Percentiles rank a stretch among this genome's conserved stretches.
Conservation (phyloP, 2,888 invertebrate genomes). For the Aquatica leii region DNA sequence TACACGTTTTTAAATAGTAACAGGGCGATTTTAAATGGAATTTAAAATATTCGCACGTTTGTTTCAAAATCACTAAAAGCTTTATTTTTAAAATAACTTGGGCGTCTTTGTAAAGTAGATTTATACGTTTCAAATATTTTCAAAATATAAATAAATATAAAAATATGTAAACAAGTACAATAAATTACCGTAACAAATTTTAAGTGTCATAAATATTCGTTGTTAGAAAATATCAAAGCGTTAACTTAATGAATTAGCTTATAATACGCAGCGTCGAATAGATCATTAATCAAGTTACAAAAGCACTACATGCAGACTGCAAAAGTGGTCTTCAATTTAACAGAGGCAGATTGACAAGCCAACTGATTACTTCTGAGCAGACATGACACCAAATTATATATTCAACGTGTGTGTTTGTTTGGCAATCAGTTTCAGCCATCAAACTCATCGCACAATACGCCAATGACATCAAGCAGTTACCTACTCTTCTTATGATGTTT, state of each 20-base stretch:
- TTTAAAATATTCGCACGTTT: conserved; percentile 38
- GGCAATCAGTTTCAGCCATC: conserved; percentile 48
- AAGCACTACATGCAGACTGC: conserved; percentile 41
- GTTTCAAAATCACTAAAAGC: conserved; percentile 1
- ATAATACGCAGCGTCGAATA: conserved; percentile 36
- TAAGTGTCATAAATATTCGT: background rate
- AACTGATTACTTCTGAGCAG: conserved; percentile 36
- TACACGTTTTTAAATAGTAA: conserved; percentile 26
- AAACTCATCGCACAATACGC: background rate
- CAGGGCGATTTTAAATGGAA: conserved; percentile 26
- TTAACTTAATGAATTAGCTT: conserved; percentile 44
- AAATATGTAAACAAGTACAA: background rate
- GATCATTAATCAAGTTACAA: conserved; percentile 49
- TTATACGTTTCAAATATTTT: background rate
- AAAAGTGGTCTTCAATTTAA: conserved; percentile 37
- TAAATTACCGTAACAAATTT: background rate
- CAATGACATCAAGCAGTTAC: background rate
- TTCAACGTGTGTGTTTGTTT: conserved; percentile 51
- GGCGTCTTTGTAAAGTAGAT: background rate
- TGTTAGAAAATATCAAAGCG: conserved; percentile 36
- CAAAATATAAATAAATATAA: background rate
- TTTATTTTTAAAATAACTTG: conserved; percentile 5
- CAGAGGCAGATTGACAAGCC: conserved; percentile 42
- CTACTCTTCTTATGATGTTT: no score
- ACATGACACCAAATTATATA: conserved; percentile 47